Evolutionary conservation across 1,140 invertebrate species (phyloP).

Genomic region (Philopotamus ludificatus): DNA sequence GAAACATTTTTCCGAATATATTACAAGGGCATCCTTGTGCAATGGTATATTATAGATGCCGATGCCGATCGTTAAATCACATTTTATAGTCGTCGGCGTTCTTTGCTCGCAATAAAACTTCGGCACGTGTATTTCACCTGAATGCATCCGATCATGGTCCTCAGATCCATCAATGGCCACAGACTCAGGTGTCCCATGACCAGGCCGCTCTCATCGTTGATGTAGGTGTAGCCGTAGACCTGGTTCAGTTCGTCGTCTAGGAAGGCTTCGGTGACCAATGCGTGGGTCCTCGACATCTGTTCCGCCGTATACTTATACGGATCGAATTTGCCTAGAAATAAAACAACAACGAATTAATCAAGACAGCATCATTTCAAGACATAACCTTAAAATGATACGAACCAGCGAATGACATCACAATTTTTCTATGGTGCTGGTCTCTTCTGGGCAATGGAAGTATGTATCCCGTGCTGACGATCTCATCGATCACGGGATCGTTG

Average conservation of each 20-base stretch:
- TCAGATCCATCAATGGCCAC: constrained; percentile 77
- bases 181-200: constrained; percentile 78
- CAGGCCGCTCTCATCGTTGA: constrained; percentile 81
- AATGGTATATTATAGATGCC: no score
- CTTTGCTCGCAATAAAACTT: no score
- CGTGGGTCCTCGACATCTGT: constrained; percentile 75
- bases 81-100: no score
- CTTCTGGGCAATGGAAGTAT: constrained; percentile 73
- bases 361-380: background rate
- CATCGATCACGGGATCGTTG: constrained; percentile 67
- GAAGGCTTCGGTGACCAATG: constrained; percentile 72
- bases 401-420: constrained; percentile 74
- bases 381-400: constrained; percentile 43
- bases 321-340: constrained; percentile 63
- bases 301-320: constrained; percentile 68
- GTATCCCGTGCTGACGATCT: constrained; percentile 80
- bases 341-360: background rate
- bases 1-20: no score
- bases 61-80: no score
- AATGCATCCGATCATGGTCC: constrained; percentile 75
- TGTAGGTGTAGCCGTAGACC: constrained; percentile 71
- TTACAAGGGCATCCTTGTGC: no score
- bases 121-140: no score
- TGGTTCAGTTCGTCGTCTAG: constrained; percentile 81
- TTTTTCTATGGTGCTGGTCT: constrained; percentile 69